A percentile compares a stretch with the other conserved stretches of the same genome.
Evolutionary conservation across 2,113 vertebrate species (phyloP).

Genomic region (Leucopsar rothschildi): DNA sequence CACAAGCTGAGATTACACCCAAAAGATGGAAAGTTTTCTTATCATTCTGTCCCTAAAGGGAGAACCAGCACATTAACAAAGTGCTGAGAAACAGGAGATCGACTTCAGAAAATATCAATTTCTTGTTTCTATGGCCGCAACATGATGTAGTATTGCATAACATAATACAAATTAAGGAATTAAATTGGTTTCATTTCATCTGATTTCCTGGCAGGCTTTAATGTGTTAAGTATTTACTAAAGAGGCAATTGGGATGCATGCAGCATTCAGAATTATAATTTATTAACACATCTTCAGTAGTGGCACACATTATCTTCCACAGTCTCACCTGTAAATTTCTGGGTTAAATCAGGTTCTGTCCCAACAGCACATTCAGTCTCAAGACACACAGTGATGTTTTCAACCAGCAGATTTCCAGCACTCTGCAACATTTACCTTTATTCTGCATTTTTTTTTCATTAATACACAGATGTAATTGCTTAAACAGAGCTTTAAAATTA

Average conservation of each 20-base stretch:
- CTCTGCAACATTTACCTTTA: slow-evolving; percentile 59
- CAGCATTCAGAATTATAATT: slow-evolving; percentile 59
- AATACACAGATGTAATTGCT: slow-evolving; percentile 40
- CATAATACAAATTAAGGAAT: slow-evolving; percentile 68
- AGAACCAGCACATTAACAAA: neutral
- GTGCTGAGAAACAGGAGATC: neutral
- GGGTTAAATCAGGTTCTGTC: slow-evolving; percentile 56
- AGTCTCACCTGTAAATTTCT: slow-evolving; percentile 61
- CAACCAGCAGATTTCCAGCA: slow-evolving; percentile 1
- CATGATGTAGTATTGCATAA: slow-evolving; percentile 67
- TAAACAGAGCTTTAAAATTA: slow-evolving; percentile 71
- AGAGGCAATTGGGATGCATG: slow-evolving; percentile 65
- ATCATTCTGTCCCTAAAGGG: neutral
- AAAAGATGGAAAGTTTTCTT: neutral
- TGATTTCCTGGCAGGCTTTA: slow-evolving; percentile 66
- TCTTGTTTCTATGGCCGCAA: slow-evolving; percentile 19
- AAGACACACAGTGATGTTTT: neutral
- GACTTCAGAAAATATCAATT: slow-evolving; percentile 47
- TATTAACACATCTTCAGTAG: slow-evolving; percentile 70
- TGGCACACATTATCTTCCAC: slow-evolving; percentile 58
- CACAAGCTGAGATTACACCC: rapidly evolving
- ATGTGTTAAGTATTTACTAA: slow-evolving; percentile 67
- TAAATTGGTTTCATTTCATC: slow-evolving; percentile 69
- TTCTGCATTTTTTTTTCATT: neutral
- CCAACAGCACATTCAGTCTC: neutral